Evolutionary conservation across 2,113 vertebrate species (phyloP), one percentile per base, ranked within the genome.

Genomic region (Vulpes vulpes): DNA sequence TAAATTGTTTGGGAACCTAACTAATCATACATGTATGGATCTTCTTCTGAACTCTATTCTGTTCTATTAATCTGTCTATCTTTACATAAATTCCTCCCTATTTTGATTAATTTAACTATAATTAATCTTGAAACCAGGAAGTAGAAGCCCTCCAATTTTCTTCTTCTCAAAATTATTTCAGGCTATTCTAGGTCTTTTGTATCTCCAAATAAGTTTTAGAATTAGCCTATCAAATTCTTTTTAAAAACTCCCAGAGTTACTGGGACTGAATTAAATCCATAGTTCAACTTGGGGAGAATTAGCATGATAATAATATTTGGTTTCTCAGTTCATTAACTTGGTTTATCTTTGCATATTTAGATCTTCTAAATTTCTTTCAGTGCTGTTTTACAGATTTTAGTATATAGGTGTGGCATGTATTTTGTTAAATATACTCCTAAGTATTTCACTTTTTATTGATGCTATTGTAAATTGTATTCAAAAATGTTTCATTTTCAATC

Each of bases 121-220:
- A 51, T 32, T 80, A 96, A 53, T 67, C 35, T 60, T 51, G 7
- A 79, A 88, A 60, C 10, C 32, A 64, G 12, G 27, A 94, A 65
- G 38, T 91, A 3, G 74, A 86, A 74, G 14, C 43, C 3, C 15
- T 80, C 5, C 1, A 32, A 67, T 73, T 91, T 91, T 81, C 30
- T 82, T 94, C 1, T 78, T 55, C 55, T 90, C 79, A 32, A 94
- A 80, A 90, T 60, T 78, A 65, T 67, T 83, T 82, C 82, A 74
- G 27, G 5, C 27, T 43, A 64, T 84, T 89, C 30, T 74, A 65
- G 17, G 11, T 76, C 12, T 16, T 89, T 89, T 89, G 3, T 25
- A 32, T 59, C 60, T 62, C 16, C 14, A 51, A 17, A 67, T 35
- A 73, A 76, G 59, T 78, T 84, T 89, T 84, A 90, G 27, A 60